phyloP scores from a whole-genome alignment of 1,140 invertebrate species.

The Temnothorax longispinosus region DNA sequence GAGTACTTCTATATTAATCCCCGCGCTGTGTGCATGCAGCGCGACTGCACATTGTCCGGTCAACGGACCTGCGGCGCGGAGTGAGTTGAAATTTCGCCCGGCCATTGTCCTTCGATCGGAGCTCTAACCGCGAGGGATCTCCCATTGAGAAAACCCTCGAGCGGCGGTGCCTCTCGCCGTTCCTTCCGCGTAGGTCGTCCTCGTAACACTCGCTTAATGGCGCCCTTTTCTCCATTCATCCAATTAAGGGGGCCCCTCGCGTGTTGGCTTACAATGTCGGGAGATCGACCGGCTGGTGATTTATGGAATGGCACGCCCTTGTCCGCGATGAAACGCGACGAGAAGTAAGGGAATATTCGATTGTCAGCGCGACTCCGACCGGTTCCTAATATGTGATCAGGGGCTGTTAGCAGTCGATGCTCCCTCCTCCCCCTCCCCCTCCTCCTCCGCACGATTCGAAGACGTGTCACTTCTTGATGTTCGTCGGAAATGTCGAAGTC shows the following conservation, averaged over 20 bases:
- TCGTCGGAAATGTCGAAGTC: conserved; percentile 44
- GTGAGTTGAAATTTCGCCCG: conserved; percentile 59
- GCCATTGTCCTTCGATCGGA: conserved; percentile 57
- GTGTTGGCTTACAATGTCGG: conserved; percentile 43
- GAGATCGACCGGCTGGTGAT: conserved; percentile 45
- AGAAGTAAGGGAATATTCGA: conserved; percentile 34
- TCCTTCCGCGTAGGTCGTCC: conserved; percentile 46
- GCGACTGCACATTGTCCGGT: conserved; percentile 53
- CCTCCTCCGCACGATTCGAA: background rate
- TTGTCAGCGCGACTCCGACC: conserved; percentile 41
- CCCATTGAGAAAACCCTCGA: conserved; percentile 62
- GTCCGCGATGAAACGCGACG: conserved; percentile 45
- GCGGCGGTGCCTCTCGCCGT: background rate
- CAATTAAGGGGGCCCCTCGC: conserved; percentile 48
- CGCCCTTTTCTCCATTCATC: conserved; percentile 58
- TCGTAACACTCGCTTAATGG: conserved; percentile 50
- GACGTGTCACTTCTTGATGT: background rate
- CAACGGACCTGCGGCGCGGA: conserved; percentile 50
- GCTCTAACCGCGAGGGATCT: conserved; percentile 47
- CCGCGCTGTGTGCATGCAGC: conserved; percentile 20
- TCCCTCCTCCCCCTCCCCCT: background rate
- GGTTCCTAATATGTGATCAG: conserved; percentile 40
- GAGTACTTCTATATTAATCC: conserved; percentile 65
- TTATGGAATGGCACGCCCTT: conserved; percentile 54
- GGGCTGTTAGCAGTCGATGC: background rate